Percentiles rank a stretch among this genome's conserved stretches.
phyloP scores from a whole-genome alignment of 2,888 invertebrate species.

The Panopea generosa region DNA sequence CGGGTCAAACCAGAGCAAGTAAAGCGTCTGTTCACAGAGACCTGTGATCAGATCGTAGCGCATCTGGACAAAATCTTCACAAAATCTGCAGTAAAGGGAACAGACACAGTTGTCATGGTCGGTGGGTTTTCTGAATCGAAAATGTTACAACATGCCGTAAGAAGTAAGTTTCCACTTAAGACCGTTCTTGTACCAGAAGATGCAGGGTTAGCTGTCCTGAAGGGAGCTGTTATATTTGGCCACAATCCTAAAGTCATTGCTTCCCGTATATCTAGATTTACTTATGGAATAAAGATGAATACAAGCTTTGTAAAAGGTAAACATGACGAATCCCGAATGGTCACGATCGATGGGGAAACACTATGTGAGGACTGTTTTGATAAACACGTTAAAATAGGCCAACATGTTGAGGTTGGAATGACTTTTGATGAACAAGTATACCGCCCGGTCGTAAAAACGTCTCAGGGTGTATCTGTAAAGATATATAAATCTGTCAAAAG shows the following conservation, averaged over 20 bases:
- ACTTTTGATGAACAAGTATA: no score
- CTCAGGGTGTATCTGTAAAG: no score
- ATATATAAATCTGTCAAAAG: no score
- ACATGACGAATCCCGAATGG: slow-evolving; percentile 5
- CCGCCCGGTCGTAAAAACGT: no score
- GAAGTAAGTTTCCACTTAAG: slow-evolving; percentile 11
- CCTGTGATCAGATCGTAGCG: slow-evolving; percentile 13
- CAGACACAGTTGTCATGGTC: slow-evolving; percentile 37
- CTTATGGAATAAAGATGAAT: slow-evolving; percentile 53
- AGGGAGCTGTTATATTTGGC: slow-evolving; percentile 65
- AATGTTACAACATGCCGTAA: slow-evolving; percentile 26
- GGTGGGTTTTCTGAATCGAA: slow-evolving; percentile 39
- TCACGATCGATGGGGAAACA: no score
- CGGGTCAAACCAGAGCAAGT: slow-evolving; percentile 16
- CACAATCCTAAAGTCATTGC: slow-evolving; percentile 53
- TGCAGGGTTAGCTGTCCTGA: slow-evolving; percentile 60
- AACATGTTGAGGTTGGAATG: no score
- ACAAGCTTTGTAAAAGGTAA: slow-evolving; percentile 30
- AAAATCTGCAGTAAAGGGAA: slow-evolving; percentile 5
- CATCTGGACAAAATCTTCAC: slow-evolving; percentile 23
- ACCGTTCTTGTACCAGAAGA: slow-evolving; percentile 61
- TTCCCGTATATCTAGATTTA: slow-evolving; percentile 46
- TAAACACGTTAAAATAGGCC: no score
- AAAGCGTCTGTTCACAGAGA: slow-evolving; percentile 9
- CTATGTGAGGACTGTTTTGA: no score